Base-by-base conservation (phyloP, 2,888 invertebrate genomes). In the Drosophila vallismaia region DNA sequence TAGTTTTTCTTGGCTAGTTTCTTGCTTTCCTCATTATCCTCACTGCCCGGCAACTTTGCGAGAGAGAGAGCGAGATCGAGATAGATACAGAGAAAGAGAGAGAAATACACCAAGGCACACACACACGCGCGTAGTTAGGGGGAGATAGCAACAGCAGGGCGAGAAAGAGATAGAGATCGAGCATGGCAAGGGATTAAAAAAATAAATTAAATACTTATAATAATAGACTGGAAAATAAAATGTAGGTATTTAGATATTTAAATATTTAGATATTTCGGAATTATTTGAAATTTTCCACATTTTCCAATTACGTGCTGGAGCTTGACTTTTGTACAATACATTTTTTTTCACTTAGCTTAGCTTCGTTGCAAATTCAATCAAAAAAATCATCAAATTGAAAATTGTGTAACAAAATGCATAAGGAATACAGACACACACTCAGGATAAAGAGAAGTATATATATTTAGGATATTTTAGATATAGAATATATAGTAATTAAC, bases 1-100 rank as follows among this genome's bases (percentile, higher is more conserved):
- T 91, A 91, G 92, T 91, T 92, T 91, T 92, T 92, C 88, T 89
- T 89, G 85, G 89, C 87, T 82, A 89, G 88, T 87, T 89, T 91
- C 82, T 83, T 86, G 88, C 78, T 76, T 74, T 87, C 89, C 71
- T 79, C 88, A 75, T 77, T 85, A 66, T 92, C 92, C 82, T 92
- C 91, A 88, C 89, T 89, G 89, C 90, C 90, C 84, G 90, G 88
- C 91, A 90, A 89, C 89, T 90, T 66, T 31, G 53, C 46, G 54
- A 55, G 42, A 46, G 50, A 46, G 50, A 54, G 28, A 53, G 54
- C 69, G 45, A 67, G 46, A 75, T 31, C 54, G 55, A 55, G 52
- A 74, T 26, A 63, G 42, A 53, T 24, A 59, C 46, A 66, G 38
- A 66, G 40, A 58, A 48, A 75, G 42, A 75, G 46, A 57, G 52